Evolutionary conservation across 2,888 invertebrate species (phyloP).

Genomic region (Schizotus pectinicornis): DNA sequence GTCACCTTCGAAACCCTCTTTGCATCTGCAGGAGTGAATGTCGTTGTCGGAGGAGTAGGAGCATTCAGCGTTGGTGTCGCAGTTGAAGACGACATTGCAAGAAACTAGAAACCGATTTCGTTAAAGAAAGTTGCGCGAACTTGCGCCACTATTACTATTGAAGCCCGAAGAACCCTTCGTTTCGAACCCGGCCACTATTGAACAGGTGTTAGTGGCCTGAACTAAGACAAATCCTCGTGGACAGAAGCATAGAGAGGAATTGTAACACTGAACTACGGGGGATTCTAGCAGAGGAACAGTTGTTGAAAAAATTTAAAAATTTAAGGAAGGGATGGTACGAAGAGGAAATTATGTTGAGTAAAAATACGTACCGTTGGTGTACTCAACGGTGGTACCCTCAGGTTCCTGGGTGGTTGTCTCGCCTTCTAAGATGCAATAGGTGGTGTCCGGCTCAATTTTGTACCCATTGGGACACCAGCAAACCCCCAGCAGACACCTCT

Average conservation of each 20-base stretch:
- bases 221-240: conserved; percentile 57
- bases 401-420: conserved; percentile 21
- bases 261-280: conserved; percentile 55
- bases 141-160: conserved; percentile 32
- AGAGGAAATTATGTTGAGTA: too few species aligned
- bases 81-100: conserved; percentile 78
- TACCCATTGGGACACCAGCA: conserved; percentile 69
- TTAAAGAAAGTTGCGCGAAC: background rate
- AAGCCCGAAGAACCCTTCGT: conserved; percentile 58
- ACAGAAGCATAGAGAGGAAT: conserved; percentile 57
- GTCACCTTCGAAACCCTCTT: conserved; percentile 84
- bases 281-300: background rate
- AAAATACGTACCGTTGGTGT: background rate
- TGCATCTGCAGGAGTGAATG: conserved; percentile 76
- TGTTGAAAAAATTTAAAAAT: too few species aligned
- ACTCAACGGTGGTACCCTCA: conserved; percentile 5
- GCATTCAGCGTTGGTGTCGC: conserved; percentile 84
- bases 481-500: conserved; percentile 56
- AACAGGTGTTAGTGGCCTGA: conserved; percentile 50
- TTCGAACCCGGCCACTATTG: conserved; percentile 45
- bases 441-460: conserved; percentile 46
- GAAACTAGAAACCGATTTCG: conserved; percentile 1
- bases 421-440: conserved; percentile 43
- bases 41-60: conserved; percentile 64
- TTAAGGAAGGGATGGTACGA: too few species aligned